Evolutionary conservation across 2,888 invertebrate species (phyloP).

Genomic region (Tuta absoluta): DNA sequence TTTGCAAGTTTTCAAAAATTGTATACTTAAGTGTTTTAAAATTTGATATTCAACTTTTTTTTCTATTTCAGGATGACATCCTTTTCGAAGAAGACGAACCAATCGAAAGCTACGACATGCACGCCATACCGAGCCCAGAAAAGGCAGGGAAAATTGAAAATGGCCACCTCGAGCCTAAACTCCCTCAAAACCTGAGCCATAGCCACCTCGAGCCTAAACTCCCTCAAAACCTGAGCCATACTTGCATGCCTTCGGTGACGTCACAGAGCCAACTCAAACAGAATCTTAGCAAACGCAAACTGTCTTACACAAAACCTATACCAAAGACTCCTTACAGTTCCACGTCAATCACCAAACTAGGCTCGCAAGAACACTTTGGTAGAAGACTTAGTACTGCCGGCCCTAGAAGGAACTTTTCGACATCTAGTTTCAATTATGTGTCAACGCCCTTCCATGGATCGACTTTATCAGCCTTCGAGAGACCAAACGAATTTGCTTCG

Average conservation of each 20-base stretch:
- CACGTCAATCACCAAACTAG: constrained; percentile 74
- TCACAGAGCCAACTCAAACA: constrained; percentile 53
- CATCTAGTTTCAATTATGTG: constrained; percentile 91
- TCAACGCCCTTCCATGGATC: constrained; percentile 93
- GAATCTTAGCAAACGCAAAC: constrained; percentile 63
- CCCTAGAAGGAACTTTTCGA: constrained; percentile 86
- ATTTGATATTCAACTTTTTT: background rate
- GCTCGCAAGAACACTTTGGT: constrained; percentile 64
- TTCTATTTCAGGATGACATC: constrained; percentile 64
- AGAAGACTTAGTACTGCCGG: constrained; percentile 58
- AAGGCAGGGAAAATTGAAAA: constrained; percentile 6
- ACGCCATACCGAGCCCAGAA: constrained; percentile 37
- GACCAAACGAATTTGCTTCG: constrained; percentile 88
- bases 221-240: background rate
- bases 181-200: background rate
- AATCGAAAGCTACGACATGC: constrained; percentile 51
- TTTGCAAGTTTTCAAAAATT: too few species aligned
- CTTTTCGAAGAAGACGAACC: constrained; percentile 71
- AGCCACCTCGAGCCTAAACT: background rate
- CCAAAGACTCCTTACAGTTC: constrained; percentile 79
- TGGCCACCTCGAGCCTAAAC: background rate
- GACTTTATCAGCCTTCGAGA: constrained; percentile 87
- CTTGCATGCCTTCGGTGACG: constrained; percentile 29
- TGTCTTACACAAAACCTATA: constrained; percentile 62
- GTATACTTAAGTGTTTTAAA: background rate